phyloP scores from a whole-genome alignment of 2,888 invertebrate species.

The Magallana nippona region DNA sequence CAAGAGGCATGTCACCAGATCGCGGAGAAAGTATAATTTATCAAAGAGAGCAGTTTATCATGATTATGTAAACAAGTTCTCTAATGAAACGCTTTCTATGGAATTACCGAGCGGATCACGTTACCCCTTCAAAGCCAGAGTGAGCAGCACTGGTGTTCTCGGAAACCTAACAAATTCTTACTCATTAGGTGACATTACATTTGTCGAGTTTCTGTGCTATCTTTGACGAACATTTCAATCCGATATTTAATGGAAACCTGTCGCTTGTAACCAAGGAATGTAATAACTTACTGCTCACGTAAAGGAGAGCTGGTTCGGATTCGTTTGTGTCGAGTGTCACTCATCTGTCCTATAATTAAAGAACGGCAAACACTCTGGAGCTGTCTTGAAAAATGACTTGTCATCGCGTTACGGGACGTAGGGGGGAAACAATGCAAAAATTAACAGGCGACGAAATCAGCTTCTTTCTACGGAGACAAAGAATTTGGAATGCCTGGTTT shows the following conservation, averaged over 20 bases:
- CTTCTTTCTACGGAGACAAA: not conserved
- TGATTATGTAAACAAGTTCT: not conserved
- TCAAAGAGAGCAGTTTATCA: not conserved
- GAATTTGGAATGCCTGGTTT: too few relatives aligned
- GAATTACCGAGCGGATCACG: not conserved
- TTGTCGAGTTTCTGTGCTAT: slow-evolving; percentile 12
- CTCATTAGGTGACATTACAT: slow-evolving; percentile 29
- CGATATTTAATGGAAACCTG: slow-evolving; percentile 14
- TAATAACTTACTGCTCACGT: slow-evolving; percentile 21
- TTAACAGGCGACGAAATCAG: slow-evolving; percentile 14
- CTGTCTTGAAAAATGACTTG: slow-evolving; percentile 26
- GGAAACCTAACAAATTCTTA: not conserved
- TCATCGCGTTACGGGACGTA: not conserved
- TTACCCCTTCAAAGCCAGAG: not conserved
- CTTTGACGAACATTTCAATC: slow-evolving; percentile 22
- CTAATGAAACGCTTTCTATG: not conserved
- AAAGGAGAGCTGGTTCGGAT: not conserved
- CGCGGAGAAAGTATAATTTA: not conserved
- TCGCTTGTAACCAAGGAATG: not conserved
- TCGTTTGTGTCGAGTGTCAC: slow-evolving; percentile 28
- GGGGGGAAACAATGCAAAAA: not conserved
- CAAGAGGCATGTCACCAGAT: too few relatives aligned
- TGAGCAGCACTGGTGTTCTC: not conserved
- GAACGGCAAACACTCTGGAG: slow-evolving; percentile 11
- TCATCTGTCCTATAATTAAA: slow-evolving; percentile 16